Conservation (phyloP, 2,113 vertebrate species). For the Vulpes vulpes region DNA sequence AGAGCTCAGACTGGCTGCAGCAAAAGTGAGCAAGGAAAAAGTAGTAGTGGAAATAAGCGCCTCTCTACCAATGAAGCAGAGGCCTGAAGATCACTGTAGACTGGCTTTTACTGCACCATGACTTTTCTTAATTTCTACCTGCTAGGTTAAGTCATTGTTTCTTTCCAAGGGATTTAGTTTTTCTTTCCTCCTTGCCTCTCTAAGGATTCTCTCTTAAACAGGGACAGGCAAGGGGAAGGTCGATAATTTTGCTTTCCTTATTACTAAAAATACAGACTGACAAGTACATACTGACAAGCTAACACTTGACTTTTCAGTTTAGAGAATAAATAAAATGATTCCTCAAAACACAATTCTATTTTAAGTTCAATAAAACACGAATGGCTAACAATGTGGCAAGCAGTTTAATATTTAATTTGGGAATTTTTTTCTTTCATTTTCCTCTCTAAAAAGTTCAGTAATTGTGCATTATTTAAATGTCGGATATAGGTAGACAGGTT, state of each 20-base stretch:
- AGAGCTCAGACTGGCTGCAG: neutral
- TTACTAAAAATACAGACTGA: neutral
- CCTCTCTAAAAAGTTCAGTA: neutral
- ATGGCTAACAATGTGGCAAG: neutral
- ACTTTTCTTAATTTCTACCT: slow-evolving; percentile 45
- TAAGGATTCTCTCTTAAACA: slow-evolving; percentile 38
- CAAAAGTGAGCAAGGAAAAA: neutral
- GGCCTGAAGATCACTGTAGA: neutral
- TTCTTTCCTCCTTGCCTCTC: neutral
- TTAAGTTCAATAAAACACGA: slow-evolving; percentile 55
- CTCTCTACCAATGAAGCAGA: neutral
- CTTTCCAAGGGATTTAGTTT: neutral
- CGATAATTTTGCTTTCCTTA: slow-evolving; percentile 41
- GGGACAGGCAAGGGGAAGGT: neutral
- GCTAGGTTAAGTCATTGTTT: neutral
- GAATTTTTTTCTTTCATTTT: neutral
- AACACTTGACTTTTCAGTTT: slow-evolving; percentile 2
- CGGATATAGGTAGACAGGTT: neutral
- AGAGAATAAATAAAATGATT: neutral
- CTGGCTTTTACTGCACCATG: neutral
- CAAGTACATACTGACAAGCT: neutral
- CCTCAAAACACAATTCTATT: neutral
- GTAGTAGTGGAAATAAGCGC: neutral
- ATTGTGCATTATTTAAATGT: neutral
- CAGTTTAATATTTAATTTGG: slow-evolving; percentile 11